A percentile compares a stretch with the other conserved stretches of the same genome.
These are phyloP conservation scores for Nerophis lumbriciformis DNA, from an alignment of 2,113 vertebrate species.

Conservation along the genomic window DNA sequence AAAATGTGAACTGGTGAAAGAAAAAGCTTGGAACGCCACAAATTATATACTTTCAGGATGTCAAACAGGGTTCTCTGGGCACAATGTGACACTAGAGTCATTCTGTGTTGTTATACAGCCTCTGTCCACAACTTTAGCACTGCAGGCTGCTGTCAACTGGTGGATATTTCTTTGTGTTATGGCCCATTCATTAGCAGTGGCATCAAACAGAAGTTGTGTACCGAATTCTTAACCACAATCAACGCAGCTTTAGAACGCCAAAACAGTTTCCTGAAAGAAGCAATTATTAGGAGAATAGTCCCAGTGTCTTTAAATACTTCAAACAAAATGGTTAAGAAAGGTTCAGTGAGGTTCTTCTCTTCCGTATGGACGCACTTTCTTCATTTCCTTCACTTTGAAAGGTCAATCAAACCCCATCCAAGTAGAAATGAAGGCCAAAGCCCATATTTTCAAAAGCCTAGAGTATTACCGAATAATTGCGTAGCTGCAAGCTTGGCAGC, in stretches of 20 bases:
- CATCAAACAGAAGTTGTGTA: constrained; percentile 38
- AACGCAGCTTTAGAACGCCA: constrained; percentile 33
- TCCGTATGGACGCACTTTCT: constrained; percentile 21
- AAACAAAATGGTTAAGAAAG: constrained; percentile 10
- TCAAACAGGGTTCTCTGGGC: constrained; percentile 43
- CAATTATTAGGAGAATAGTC: constrained; percentile 26
- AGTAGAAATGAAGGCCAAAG: constrained; percentile 25
- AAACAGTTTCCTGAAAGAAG: constrained; percentile 33
- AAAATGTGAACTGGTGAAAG: constrained; percentile 55
- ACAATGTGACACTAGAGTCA: constrained; percentile 50
- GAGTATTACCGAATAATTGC: constrained; percentile 27
- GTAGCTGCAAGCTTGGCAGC: constrained; percentile 22
- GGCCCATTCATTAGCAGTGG: constrained; percentile 37
- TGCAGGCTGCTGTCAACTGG: constrained; percentile 34
- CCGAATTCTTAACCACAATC: constrained; percentile 45
- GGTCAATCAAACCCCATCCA: constrained; percentile 15
- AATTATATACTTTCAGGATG: constrained; percentile 70
- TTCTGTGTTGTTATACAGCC: constrained; percentile 49
- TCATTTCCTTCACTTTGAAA: constrained; percentile 19
- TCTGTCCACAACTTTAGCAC: constrained; percentile 20
- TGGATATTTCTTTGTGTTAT: constrained; percentile 36
- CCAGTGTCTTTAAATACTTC: constrained; percentile 32
- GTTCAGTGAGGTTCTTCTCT: constrained; percentile 29
- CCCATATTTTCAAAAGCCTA: constrained; percentile 28
- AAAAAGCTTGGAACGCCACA: constrained; percentile 63